Evolutionary conservation across 1,140 invertebrate species (phyloP).

Genomic region (Centruroides sculpturatus): DNA sequence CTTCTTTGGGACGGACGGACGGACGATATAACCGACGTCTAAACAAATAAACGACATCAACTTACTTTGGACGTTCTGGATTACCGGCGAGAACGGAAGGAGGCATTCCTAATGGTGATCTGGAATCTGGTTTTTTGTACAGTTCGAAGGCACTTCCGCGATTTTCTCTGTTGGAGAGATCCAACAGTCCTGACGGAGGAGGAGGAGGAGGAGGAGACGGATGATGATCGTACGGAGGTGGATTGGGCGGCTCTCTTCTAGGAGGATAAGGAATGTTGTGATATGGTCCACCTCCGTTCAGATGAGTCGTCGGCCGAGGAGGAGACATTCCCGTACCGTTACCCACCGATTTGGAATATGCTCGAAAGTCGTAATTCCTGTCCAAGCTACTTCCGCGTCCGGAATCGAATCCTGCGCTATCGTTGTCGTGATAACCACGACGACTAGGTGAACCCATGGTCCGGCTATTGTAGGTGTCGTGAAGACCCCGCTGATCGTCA

Average conservation of each 20-base stretch:
- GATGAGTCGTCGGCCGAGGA: not conserved
- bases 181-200: slow-evolving; percentile 36
- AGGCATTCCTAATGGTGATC: not conserved
- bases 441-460: not conserved
- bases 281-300: slow-evolving; percentile 17
- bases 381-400: slow-evolving; percentile 35
- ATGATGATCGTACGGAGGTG: slow-evolving; percentile 11
- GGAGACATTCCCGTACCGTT: not conserved
- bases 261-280: slow-evolving; percentile 18
- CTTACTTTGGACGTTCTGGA: no score
- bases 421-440: slow-evolving; percentile 15
- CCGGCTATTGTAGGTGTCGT: not conserved
- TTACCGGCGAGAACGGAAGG: not conserved
- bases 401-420: slow-evolving; percentile 30
- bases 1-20: no score
- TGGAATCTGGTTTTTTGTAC: slow-evolving; percentile 66
- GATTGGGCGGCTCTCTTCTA: slow-evolving; percentile 1
- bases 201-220: slow-evolving; percentile 17
- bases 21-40: no score
- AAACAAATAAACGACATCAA: no score
- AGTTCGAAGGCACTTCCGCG: slow-evolving; percentile 87
- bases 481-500: not conserved
- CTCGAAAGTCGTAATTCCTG: slow-evolving; percentile 10
- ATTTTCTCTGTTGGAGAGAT: slow-evolving; percentile 64
- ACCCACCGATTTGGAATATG: slow-evolving; percentile 1